These are phyloP conservation scores for Pardalotus punctatus DNA, from an alignment of 2,113 vertebrate species.

Conservation along the genomic window DNA sequence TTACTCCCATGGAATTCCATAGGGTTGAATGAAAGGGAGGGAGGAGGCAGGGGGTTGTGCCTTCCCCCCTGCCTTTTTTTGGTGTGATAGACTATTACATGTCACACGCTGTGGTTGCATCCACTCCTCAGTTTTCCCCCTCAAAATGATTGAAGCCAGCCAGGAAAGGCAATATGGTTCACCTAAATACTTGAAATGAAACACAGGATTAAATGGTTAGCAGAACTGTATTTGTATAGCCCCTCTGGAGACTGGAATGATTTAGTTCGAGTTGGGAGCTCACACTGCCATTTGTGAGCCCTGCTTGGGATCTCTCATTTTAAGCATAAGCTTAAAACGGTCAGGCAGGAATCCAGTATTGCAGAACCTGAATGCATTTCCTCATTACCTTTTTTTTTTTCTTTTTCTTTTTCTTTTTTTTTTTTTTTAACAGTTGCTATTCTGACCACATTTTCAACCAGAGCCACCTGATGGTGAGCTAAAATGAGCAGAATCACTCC, in stretches of 20 bases:
- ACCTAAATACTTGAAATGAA: not conserved
- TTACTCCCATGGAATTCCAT: not conserved
- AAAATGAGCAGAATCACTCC: not conserved
- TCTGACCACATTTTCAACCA: not conserved
- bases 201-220: not conserved
- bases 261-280: not conserved
- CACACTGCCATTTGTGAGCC: not conserved
- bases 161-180: not conserved
- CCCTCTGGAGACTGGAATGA: not conserved
- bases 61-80: not conserved
- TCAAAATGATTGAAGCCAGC: not conserved
- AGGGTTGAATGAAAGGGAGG: not conserved
- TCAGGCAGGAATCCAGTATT: not conserved
- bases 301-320: not conserved
- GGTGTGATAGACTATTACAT: not conserved
- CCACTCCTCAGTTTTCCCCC: not conserved
- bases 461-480: not conserved
- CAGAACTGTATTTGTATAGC: not conserved
- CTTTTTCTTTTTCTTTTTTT: not conserved
- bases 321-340: not conserved
- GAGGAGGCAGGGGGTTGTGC: not conserved
- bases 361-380: not conserved
- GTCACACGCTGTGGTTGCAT: not conserved
- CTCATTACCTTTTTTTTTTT: not conserved
- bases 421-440: not conserved